phyloP scores from a whole-genome alignment of 2,888 invertebrate species.

The Parascotia fuliginaria region DNA sequence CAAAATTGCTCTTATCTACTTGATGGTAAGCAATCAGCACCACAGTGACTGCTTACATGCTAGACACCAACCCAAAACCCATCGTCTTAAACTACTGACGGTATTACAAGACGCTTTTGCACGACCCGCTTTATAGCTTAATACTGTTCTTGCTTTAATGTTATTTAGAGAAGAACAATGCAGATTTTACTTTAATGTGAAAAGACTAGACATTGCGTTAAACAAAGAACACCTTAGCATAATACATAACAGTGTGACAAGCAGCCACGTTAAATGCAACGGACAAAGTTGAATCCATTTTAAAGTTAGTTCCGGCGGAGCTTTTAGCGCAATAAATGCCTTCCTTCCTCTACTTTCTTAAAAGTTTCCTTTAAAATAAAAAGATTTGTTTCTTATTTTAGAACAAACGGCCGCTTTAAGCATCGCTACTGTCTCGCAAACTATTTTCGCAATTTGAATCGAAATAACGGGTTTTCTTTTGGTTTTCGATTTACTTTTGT shows the following conservation, averaged over 20 bases:
- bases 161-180: too few species aligned
- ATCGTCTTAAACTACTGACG: too few species aligned
- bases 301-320: constrained; percentile 81
- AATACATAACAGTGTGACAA: constrained; percentile 61
- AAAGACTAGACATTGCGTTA: not conserved
- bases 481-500: constrained; percentile 42
- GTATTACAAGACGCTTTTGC: too few species aligned
- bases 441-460: constrained; percentile 51
- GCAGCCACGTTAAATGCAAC: constrained; percentile 72
- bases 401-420: constrained; percentile 70
- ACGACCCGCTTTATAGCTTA: too few species aligned
- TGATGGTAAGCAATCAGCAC: too few species aligned
- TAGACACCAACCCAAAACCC: too few species aligned
- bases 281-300: constrained; percentile 84
- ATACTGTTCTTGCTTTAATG: too few species aligned
- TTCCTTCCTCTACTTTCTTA: constrained; percentile 83
- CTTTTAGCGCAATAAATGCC: constrained; percentile 85
- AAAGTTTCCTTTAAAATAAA: constrained; percentile 83
- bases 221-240: not conserved
- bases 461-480: constrained; percentile 47
- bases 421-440: constrained; percentile 44
- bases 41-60: too few species aligned
- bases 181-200: not conserved
- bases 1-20: too few species aligned
- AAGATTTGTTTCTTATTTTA: constrained; percentile 77